Evolutionary conservation across 2,113 vertebrate species (phyloP).

Genomic region (Thalassarche chlororhynchos): DNA sequence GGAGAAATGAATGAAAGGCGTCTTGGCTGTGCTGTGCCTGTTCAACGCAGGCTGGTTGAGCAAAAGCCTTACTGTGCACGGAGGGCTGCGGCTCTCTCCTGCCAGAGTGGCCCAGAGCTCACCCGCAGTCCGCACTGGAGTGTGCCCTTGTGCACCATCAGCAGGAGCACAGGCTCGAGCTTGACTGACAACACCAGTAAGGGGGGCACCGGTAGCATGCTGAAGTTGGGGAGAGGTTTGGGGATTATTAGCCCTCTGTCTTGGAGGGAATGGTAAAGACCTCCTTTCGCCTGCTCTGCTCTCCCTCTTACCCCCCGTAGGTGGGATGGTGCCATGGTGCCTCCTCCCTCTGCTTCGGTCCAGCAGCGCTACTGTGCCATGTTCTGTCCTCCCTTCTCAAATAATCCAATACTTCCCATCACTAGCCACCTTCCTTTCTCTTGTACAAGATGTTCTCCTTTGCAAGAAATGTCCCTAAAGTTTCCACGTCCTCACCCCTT

Average conservation of each 20-base stretch:
- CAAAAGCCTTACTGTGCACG: fast-evolving
- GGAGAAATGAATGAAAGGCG: background rate
- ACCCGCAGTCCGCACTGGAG: fast-evolving
- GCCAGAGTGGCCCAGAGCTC: background rate
- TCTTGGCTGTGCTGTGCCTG: background rate
- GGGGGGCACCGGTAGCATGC: fast-evolving
- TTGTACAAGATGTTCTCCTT: background rate
- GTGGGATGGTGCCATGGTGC: background rate
- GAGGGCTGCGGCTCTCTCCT: background rate
- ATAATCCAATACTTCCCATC: background rate
- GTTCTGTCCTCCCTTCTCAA: background rate
- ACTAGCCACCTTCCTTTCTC: background rate
- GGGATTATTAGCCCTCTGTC: background rate
- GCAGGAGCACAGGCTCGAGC: background rate
- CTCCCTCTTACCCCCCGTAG: background rate
- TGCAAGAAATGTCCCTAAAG: background rate
- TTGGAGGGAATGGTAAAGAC: background rate
- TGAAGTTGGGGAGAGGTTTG: background rate
- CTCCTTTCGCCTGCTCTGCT: background rate
- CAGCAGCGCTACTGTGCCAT: background rate
- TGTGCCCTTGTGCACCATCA: background rate
- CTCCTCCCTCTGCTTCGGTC: background rate
- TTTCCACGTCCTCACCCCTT: background rate
- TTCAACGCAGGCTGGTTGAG: background rate
- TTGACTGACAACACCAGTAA: background rate